Base-by-base conservation (phyloP, 2,113 vertebrate genomes). In the Chaenogobius annularis region DNA sequence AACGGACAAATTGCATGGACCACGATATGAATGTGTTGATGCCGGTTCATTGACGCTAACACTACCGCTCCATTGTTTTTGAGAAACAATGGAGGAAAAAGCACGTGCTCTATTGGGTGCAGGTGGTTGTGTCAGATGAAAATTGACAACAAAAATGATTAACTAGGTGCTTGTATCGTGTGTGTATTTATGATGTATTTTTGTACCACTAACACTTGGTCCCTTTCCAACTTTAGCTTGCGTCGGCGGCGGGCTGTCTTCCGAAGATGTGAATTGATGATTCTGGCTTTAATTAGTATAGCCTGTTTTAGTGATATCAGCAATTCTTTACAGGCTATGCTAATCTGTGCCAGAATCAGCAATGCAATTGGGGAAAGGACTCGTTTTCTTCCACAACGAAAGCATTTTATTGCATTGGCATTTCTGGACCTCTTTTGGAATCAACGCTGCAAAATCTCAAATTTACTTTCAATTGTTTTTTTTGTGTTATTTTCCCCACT, bases 221-320 rank as follows among this genome's bases (percentile, higher is more conserved):
- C 77, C 37, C 35, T 75, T 81, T 88, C 75, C 79, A 87, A 75
- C 77, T 74, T 77, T 31, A 82, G 62, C 73, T 73, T 23, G 23
- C 9, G 55, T 71, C 73, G 73, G 58, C 80, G 48, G 48, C 63
- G 75, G 81, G 54, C 48, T 72, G 23, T 77, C 47, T 72, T 81
- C 80, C 7, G 88, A 92, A 90, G 92, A 92, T 68, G 68, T 72
- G 86, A 91, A 92, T 93, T 93, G 93, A 94, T 93, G 93, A 92
- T 93, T 94, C 92, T 92, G 93, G 93, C 91, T 93, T 94, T 94
- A 94, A 94, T 94, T 94, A 94, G 93, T 94, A 93, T 93, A 94
- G 93, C 93, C 93, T 94, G 93, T 94, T 93, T 94, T 93, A 94
- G 93, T 94, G 90, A 93, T 93, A 70, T 91, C 90, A 92, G 78